Base-by-base conservation (phyloP, 2,888 invertebrate species). In the Fabriciana adippe region DNA sequence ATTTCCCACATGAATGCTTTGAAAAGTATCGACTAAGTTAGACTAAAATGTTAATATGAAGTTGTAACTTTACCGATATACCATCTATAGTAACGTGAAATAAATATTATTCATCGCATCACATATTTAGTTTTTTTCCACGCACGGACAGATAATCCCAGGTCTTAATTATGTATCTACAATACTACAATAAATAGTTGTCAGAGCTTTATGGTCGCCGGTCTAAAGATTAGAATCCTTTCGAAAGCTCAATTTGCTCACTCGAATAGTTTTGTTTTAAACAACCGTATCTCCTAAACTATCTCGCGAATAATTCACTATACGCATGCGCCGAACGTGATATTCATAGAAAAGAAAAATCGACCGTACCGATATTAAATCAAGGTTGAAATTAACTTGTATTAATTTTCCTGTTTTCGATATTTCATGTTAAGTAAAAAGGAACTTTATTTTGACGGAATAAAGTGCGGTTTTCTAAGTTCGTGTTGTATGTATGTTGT, bases 221-320 rank as follows among this genome's bases (percentile, higher is more conserved):
- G 71, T 71, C 68, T 63, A 80, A 79, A 81, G 81, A 81, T 81
- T 77, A 73, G 79, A 81, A 79, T 81, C 79, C 82, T 78, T 76
- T 79, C 80, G 76, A 84, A 85, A 85, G 83, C 86, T 86, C 87
- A 85, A 86, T 85, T 87, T 87, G 88, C 85, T 87, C 82, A 82
- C 84, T 85, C 83, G 85, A 83, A 85, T 87, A 84, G 83, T 89
- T 88, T 88, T 86, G 83, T 85, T 88, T 79, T 80, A 79, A 81
- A 84, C 86, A 84, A 80, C 79, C 82, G 80, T 87, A 89, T 90
- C 90, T 87, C 80, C 78, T 79, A 79, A 84, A 85, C 87, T 89
- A 91, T 91, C 90, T 87, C 76, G 79, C 75, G 83, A 89, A 89
- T 88, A 86, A 89, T 87, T 88, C 87, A 84, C 80, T 80, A 78